Evolutionary conservation across 2,888 invertebrate genomes (phyloP), one percentile per base, ranked within the genome.

Genomic region (Hedya salicella): DNA sequence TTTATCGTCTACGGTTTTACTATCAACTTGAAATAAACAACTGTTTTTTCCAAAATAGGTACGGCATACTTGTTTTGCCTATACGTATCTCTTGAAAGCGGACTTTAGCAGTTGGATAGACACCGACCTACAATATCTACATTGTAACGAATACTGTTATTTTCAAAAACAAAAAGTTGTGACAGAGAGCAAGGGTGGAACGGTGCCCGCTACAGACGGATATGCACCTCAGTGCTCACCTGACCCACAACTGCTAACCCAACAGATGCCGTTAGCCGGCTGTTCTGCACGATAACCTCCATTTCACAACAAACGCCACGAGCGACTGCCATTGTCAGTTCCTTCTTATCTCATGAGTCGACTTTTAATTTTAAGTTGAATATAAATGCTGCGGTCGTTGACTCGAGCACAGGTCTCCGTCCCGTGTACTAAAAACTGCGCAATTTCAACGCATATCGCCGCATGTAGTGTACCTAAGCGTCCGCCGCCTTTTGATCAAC

Each of bases 201-300:
- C 56, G 57, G 57, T 46, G 8, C 17, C 44, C 70, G 69, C 68
- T 69, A 70, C 69, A 73, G 71, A 73, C 82, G 83, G 85, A 85
- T 84, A 76, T 77, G 72, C 76, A 81, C 75, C 77, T 76, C 74
- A 76, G 73, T 80, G 80, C 75, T 70, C 76, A 73, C 71, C 74
- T 79, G 75, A 76, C 74, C 80, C 75, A 78, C 75, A 67, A 59
- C 56, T 32, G 42, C 48, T 44, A 53, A 67, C 75, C 69, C 64
- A 70, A 42, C 56, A 70, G 67, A 69, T 74, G 69, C 82, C 81
- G 82, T 83, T 82, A 83, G 56, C 62, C 56, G 57, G 44, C 62
- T 44, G 62, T 61, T 61, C 66, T 61, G 60, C 60, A 61, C 68
- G 68, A 59, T 68, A 68, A 65, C 68, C 67, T 69, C 59, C 60